Evolutionary conservation across 92 coral and sea anemone genomes (phyloP), one percentile per base, ranked within the genome.

Genomic region (Actinostola sp.): DNA sequence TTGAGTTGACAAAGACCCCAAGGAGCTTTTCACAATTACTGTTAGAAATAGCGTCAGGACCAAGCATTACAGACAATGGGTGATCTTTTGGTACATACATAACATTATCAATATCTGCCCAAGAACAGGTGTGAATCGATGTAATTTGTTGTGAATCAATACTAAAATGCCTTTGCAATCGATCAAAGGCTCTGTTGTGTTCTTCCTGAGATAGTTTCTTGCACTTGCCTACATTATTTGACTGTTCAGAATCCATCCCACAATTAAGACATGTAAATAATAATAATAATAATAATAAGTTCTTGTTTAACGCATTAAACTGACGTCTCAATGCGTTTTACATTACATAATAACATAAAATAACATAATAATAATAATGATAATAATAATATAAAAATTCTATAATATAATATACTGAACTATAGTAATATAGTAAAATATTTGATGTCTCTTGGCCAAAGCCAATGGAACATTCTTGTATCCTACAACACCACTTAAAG

Each of bases 391-490:
- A n/a, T n/a, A n/a, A n/a, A n/a, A n/a, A n/a, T n/a, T n/a, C n/a
- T n/a, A n/a, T n/a, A n/a, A n/a, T n/a, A n/a, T n/a, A n/a, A n/a
- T n/a, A n/a, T n/a, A n/a, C n/a, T n/a, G n/a, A n/a, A n/a, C n/a
- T n/a, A n/a, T n/a, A n/a, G n/a, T n/a, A n/a, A n/a, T n/a, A n/a
- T n/a, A n/a, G n/a, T n/a, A n/a, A 0, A 70, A 34, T 39, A 74
- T 68, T 63, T 88, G 89, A 36, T 85, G 81, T 44, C 89, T 70
- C 41, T 83, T 85, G 32, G 89, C 93, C 65, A 88, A 71, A 6
- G 93, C 83, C 63, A 69, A 71, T 17, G 83, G 67, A 1, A 88
- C 75, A 71, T 83, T 88, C 38, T 83, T 88, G 44, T 72, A 78
- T 26, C 85, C 85, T 43, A 71, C 81, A 53, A 78, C 58, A 8